Base-by-base conservation (phyloP, 2,888 invertebrate genomes). In the Gryllus longicercus region DNA sequence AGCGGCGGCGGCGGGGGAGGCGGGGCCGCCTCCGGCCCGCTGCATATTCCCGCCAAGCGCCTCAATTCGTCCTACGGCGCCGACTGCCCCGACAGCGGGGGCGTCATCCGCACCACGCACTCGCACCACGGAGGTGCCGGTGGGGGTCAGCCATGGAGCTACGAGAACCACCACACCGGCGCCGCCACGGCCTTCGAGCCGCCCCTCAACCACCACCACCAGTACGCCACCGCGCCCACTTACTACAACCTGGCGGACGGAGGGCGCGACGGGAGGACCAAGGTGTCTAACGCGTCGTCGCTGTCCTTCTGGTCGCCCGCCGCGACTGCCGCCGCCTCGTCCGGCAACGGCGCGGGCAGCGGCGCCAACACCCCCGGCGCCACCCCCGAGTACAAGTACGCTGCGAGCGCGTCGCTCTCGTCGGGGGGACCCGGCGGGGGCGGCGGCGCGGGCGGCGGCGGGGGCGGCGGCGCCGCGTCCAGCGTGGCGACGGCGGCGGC, bases 11-110 rank as follows among this genome's bases (percentile, higher is more conserved):
- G 88, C 88, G 50, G 89, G 89, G 86, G 91, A 92, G 82, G 91
- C 86, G 83, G 92, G 50, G 49, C 77, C 49, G 23, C 8, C n/a
- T 21, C 25, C 21, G 95, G 94, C 83, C 93, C 94, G 82, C 90
- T 96, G 83, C 96, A 96, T 90, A 96, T 96, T 88, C 96, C 96
- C 84, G 96, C 96, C 85, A 96, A 96, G 88, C 91, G 95, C 86
- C 88, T 90, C 81, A 88, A 89, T 84, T 93, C 82, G 49, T 81
- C 84, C 86, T 85, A 86, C 89, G 87, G 90, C 81, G 75, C 83
- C 83, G 90, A 90, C 81, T 91, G 77, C 49, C 49, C 49, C 38
- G 50, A 50, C 16, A 91, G 85, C 75, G 91, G 92, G 79, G 92
- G 94, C 77, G 94, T 94, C 85, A 94, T 94, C 85, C 89, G 94